Base-by-base conservation (phyloP, 2,888 invertebrate genomes). In the Cryptophagus acutangulus region DNA sequence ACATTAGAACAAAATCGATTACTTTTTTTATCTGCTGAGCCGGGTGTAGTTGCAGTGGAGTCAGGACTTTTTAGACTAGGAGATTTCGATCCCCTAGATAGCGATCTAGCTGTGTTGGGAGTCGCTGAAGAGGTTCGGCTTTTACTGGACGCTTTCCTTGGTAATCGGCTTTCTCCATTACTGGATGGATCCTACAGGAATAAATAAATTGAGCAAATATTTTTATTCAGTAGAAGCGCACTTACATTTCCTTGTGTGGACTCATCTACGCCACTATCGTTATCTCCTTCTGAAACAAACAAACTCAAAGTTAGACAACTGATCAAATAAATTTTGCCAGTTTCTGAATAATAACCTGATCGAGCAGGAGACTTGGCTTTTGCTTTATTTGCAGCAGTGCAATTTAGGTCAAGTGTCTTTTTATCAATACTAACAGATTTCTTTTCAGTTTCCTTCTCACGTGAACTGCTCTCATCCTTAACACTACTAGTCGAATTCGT, bases 221-320 rank as follows among this genome's bases (percentile, higher is more conserved):
- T 10, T 29, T 8, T 8, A 5, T 5, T 29, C 13, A 29, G 8
- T 29, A 10, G 6, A 10, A 8, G 5, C 5, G 5, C 40, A 74
- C 84, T 78, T 72, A 87, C 84, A 73, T 84, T 81, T 70, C 84
- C 83, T 70, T 85, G 86, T 38, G 84, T 84, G 41, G 84, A 81
- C 67, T 87, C 87, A 66, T 87, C 86, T 17, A 85, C 85, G 30
- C 85, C 87, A 62, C 85, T 87, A 59, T 87, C 87, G 58, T 87
- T 87, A 65, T 86, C 87, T 24, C 84, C 84, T 73, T 87, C 88
- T 88, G 78, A 51, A 73, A 76, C 70, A 71, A 59, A 44, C 55
- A 51, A 57, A n/a, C n/a, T n/a, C n/a, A n/a, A n/a, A n/a, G n/a
- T n/a, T 6, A 20, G 9, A 20, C 6, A 20, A 20, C n/a, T n/a